A percentile compares a stretch with the other conserved stretches of the same genome.
phyloP scores from a whole-genome alignment of 2,797 vertebrate species.

The Siniperca scherzeri region DNA sequence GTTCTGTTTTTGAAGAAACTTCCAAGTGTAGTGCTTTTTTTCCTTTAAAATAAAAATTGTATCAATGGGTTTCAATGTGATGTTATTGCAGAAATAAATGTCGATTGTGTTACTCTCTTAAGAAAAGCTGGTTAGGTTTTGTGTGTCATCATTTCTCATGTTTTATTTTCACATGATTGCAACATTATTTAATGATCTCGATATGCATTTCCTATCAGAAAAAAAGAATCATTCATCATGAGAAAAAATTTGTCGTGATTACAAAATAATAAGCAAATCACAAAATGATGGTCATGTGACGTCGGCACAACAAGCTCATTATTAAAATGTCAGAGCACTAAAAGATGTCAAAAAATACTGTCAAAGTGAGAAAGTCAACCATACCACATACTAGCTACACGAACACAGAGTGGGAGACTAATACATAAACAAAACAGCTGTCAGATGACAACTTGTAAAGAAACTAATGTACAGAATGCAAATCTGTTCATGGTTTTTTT shows the following conservation, averaged over 20 bases:
- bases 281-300: neutral
- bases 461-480: constrained; percentile 12
- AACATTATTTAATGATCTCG: neutral
- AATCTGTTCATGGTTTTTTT: neutral
- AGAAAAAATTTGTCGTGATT: neutral
- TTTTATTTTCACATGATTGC: neutral
- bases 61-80: neutral
- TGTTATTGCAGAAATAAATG: neutral
- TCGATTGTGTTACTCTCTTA: neutral
- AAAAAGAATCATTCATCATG: neutral
- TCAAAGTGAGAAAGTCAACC: neutral
- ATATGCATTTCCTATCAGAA: neutral
- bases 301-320: neutral
- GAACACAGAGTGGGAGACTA: neutral
- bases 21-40: neutral
- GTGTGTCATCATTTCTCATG: neutral
- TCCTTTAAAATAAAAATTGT: neutral
- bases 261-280: neutral
- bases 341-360: neutral
- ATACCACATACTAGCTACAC: neutral
- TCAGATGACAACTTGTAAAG: constrained; percentile 3
- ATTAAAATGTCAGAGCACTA: neutral
- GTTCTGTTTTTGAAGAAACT: neutral
- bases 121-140: neutral
- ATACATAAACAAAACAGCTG: neutral